phyloP scores from a whole-genome alignment of 2,888 invertebrate species.

The Apamea crenata region DNA sequence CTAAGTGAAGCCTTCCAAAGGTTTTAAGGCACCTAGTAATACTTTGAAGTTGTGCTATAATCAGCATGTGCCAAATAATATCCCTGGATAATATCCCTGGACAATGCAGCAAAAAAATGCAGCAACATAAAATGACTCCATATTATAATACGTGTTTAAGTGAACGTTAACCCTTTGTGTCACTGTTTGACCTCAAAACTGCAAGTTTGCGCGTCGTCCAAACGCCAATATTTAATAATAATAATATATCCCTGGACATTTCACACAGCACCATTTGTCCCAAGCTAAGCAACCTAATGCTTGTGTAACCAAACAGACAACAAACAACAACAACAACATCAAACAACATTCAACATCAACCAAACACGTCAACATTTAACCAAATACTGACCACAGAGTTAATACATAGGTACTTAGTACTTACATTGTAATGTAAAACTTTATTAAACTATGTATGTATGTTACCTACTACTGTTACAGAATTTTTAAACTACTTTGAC shows the following conservation, averaged over 20 bases:
- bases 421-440: background rate
- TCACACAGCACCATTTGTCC: too few species aligned
- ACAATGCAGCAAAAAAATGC: too few species aligned
- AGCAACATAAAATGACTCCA: conserved; percentile 2
- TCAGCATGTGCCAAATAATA: background rate
- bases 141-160: conserved; percentile 6
- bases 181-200: conserved; percentile 22
- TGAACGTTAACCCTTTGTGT: conserved; percentile 20
- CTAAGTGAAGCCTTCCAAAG: background rate
- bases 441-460: background rate
- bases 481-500: background rate
- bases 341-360: too few species aligned
- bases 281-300: too few species aligned
- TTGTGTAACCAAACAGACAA: too few species aligned
- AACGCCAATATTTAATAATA: conserved; percentile 13
- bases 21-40: background rate
- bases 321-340: too few species aligned
- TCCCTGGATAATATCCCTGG: too few species aligned
- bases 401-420: background rate
- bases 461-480: background rate
- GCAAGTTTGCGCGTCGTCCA: conserved; percentile 4
- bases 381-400: conserved; percentile 29
- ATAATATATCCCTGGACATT: too few species aligned
- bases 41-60: background rate
- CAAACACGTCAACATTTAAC: conserved; percentile 10